A percentile compares a stretch with the other conserved stretches of the same genome.
These are phyloP conservation scores for Lycaena phlaeas DNA, from an alignment of 2,888 invertebrate species.

Conservation along the genomic window DNA sequence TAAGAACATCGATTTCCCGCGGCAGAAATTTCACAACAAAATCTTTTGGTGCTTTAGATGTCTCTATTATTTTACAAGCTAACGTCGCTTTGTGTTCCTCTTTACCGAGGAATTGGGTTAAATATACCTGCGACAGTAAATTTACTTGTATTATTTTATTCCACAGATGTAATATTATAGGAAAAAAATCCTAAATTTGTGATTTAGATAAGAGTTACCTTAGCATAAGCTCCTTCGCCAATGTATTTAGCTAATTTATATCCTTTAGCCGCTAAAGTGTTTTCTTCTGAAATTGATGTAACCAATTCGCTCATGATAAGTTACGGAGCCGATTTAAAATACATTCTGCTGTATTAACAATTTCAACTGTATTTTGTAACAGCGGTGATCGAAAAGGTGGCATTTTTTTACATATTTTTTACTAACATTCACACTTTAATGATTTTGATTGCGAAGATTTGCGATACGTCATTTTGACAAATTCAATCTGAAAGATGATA, in stretches of 20 bases:
- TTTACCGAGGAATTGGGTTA: constrained; percentile 47
- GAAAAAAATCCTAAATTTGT: not conserved
- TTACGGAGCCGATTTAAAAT: constrained; percentile 30
- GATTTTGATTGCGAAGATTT: not conserved
- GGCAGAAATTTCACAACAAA: constrained; percentile 87
- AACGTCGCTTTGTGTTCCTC: constrained; percentile 45
- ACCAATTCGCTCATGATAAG: constrained; percentile 62
- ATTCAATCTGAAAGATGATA: too few relatives aligned
- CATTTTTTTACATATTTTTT: constrained; percentile 1
- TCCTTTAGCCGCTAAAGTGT: constrained; percentile 65
- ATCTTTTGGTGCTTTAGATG: constrained; percentile 81
- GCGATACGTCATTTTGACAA: not conserved
- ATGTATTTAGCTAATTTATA: constrained; percentile 76
- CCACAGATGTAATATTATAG: too few relatives aligned
- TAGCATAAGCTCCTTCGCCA: constrained; percentile 87
- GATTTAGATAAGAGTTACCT: constrained; percentile 53
- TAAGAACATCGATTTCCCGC: constrained; percentile 84
- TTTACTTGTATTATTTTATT: too few relatives aligned
- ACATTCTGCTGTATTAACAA: constrained; percentile 26
- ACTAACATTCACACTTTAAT: constrained; percentile 10
- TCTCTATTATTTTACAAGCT: constrained; percentile 85
- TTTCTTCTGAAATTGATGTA: constrained; percentile 57
- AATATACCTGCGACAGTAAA: constrained; percentile 41
- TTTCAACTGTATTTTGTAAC: constrained; percentile 23
- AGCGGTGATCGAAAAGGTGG: not conserved